Evolutionary conservation across 2,113 vertebrate species (phyloP).

Genomic region (Lanius collurio): DNA sequence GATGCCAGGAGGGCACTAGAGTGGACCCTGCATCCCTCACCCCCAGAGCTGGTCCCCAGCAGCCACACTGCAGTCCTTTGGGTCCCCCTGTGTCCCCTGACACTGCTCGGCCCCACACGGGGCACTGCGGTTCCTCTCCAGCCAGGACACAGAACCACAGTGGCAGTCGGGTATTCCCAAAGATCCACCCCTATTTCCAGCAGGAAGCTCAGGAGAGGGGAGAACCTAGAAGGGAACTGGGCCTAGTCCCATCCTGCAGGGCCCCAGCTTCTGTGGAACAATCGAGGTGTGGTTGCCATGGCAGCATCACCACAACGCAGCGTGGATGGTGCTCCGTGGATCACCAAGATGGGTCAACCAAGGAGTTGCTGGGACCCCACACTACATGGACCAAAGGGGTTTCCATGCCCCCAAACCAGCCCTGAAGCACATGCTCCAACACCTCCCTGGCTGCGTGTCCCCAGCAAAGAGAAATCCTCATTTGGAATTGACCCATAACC

Average conservation of each 20-base stretch:
- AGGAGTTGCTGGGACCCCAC: not conserved
- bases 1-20: not conserved
- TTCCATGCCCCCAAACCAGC: not conserved
- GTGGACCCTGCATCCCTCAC: not conserved
- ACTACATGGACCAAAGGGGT: accelerated
- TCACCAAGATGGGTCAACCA: too few species aligned
- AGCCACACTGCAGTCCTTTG: not conserved
- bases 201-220: not conserved
- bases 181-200: not conserved
- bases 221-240: not conserved
- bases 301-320: accelerated
- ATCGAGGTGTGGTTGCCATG: not conserved
- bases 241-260: not conserved
- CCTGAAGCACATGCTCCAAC: accelerated
- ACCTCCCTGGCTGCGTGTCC: accelerated
- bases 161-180: accelerated
- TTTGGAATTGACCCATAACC: not conserved
- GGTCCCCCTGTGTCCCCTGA: not conserved
- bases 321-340: not conserved
- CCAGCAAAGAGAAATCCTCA: not conserved
- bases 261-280: not conserved
- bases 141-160: accelerated
- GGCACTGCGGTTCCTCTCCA: not conserved
- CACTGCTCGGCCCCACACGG: not conserved
- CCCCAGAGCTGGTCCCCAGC: not conserved